Conservation (phyloP, 2,113 vertebrate species). For the Prunella himalayana region DNA sequence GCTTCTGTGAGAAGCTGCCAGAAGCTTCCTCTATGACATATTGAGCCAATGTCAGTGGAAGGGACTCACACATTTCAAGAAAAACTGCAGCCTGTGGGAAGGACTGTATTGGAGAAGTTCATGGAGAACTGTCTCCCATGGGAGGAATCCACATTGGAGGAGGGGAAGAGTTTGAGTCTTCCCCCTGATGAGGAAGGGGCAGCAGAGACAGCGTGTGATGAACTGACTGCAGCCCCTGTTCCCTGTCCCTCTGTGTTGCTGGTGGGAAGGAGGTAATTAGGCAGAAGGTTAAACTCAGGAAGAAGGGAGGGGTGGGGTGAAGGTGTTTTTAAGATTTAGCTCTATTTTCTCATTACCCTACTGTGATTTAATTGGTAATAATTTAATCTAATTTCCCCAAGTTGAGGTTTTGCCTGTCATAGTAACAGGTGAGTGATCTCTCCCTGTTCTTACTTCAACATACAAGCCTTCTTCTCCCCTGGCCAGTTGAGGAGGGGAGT, state of each 20-base stretch:
- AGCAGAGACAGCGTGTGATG: not conserved
- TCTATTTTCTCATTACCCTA: not conserved
- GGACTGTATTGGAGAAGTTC: not conserved
- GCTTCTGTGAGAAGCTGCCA: not conserved
- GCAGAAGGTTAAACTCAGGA: not conserved
- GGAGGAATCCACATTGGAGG: not conserved
- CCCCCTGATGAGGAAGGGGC: not conserved
- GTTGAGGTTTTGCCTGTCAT: not conserved
- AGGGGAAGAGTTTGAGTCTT: not conserved
- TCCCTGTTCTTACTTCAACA: not conserved
- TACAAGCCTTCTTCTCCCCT: not conserved
- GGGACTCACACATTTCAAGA: not conserved
- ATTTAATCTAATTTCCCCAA: not conserved
- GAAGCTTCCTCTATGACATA: not conserved
- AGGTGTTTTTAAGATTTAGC: not conserved
- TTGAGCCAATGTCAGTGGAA: not conserved
- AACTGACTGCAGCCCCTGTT: not conserved
- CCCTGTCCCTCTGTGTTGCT: fast-evolving
- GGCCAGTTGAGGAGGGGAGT: not conserved
- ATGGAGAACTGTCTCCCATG: not conserved
- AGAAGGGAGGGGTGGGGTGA: not conserved
- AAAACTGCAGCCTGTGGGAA: not conserved
- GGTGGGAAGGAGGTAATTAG: not conserved
- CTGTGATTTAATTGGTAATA: not conserved
- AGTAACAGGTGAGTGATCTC: not conserved